These are phyloP conservation scores for Xenopus laevis DNA, from an alignment of 2,113 vertebrate genomes.

Conservation along the genomic window DNA sequence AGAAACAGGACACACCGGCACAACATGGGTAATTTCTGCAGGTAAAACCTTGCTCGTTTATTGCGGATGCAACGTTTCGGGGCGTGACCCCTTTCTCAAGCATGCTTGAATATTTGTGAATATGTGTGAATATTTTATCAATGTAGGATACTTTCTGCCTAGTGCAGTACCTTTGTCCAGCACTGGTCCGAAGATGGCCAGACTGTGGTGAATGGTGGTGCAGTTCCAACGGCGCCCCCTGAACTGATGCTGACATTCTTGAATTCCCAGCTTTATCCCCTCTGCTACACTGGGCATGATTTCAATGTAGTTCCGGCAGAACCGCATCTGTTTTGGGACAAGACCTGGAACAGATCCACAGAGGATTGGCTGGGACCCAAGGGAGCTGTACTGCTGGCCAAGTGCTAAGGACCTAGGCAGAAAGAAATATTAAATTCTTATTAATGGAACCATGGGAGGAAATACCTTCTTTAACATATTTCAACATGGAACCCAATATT, in stretches of 20 bases:
- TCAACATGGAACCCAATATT: too few relatives aligned
- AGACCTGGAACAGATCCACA: slow-evolving; percentile 77
- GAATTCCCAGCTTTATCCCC: slow-evolving; percentile 75
- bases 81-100: too few relatives aligned
- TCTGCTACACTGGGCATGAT: slow-evolving; percentile 80
- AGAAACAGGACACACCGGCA: slow-evolving; percentile 90
- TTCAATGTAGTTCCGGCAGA: slow-evolving; percentile 80
- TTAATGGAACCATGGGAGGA: too few relatives aligned
- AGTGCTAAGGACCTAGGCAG: slow-evolving; percentile 71
- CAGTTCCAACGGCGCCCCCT: slow-evolving; percentile 77
- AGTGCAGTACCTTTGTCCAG: slow-evolving; percentile 71
- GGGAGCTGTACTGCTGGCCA: slow-evolving; percentile 76
- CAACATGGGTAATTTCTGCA: too few relatives aligned
- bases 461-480: too few relatives aligned
- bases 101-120: too few relatives aligned
- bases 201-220: slow-evolving; percentile 70
- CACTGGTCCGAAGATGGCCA: slow-evolving; percentile 78
- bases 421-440: slow-evolving; percentile 24
- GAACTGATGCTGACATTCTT: slow-evolving; percentile 80
- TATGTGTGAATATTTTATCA: too few relatives aligned
- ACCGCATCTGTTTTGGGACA: slow-evolving; percentile 78
- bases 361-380: slow-evolving; percentile 76
- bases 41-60: too few relatives aligned
- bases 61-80: too few relatives aligned
- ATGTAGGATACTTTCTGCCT: background rate